Evolutionary conservation across 1,140 invertebrate species (phyloP), one percentile per base, ranked within the genome.

Genomic region (Pseudoatta argentina): DNA sequence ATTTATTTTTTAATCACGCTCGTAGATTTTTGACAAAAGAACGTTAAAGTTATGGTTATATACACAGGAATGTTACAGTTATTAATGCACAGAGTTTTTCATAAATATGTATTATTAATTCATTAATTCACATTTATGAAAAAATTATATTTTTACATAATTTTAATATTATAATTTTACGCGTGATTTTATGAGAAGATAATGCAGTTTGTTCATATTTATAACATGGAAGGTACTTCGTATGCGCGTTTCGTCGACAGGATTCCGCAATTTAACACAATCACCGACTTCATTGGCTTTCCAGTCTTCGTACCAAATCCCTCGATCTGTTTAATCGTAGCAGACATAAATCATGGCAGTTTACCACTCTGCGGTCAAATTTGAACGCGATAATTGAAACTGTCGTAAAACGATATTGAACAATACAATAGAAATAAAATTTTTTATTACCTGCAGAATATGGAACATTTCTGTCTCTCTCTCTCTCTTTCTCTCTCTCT

Each of bases 211-310:
- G 57, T 3, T 75, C n/a, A 83, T 48, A 61, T 83, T 75, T 83
- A 24, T 14, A 39, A 18, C 53, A 30, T 48, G 24, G 18, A 48
- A 3, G 21, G 7, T 14, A 6, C 57, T 57, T 81, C n/a, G 57
- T 18, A 21, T 0, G 24, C 3, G n/a, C 48, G 18, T 55, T 81
- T 61, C 55, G 12, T 72, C 63, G 76, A 75, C 16, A 94, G 67
- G 66, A 94, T 72, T 61, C 94, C 95, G 85, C 94, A 95, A 63
- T 94, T 92, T 30, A 92, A 91, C 69, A 95, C 89, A 48, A 94
- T 92, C 21, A 95, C 79, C 64, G 87, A 92, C 87, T 93, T 93
- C 51, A 88, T 72, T 39, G 94, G 94, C 88, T 93, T 94, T 71
- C 95, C 95, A 71, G 85, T 90, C 71, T 91, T 92, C 27, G 93